Evolutionary conservation across 2,797 vertebrate genomes (phyloP).

Genomic region (Denticeps clupeoides): DNA sequence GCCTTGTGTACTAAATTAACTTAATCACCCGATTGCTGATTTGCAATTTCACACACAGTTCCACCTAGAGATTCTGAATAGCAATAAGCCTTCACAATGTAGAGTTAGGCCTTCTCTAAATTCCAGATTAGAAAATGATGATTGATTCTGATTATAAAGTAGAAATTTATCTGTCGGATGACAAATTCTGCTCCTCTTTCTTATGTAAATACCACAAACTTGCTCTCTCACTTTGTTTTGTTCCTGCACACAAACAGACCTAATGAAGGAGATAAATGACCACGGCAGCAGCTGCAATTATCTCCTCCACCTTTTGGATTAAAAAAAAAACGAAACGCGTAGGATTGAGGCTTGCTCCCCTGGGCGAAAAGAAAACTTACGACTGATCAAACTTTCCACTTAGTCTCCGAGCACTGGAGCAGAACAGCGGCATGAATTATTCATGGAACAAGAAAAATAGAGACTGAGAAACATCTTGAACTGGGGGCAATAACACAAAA

Average conservation of each 20-base stretch:
- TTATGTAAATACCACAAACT: slow-evolving; percentile 28
- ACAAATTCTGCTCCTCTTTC: slow-evolving; percentile 9
- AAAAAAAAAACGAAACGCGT: too few relatives aligned
- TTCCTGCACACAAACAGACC: slow-evolving; percentile 2
- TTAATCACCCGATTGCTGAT: too few relatives aligned
- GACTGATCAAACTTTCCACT: slow-evolving; percentile 46
- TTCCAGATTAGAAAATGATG: too few relatives aligned
- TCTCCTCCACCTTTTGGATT: slow-evolving; percentile 35
- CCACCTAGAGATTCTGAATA: too few relatives aligned
- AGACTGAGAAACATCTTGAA: slow-evolving; percentile 20
- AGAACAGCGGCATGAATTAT: slow-evolving; percentile 46
- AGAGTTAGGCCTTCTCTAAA: too few relatives aligned
- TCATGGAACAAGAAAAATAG: slow-evolving; percentile 26
- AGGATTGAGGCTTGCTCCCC: slow-evolving; percentile 29
- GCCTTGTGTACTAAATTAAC: too few relatives aligned
- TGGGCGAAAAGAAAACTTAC: slow-evolving; percentile 33
- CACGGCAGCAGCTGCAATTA: slow-evolving; percentile 39
- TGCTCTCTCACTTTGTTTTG: slow-evolving; percentile 20
- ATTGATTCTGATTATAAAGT: too few relatives aligned
- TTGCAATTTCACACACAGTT: too few relatives aligned
- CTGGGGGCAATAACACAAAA: slow-evolving; percentile 20
- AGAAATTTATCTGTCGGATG: slow-evolving; percentile 21
- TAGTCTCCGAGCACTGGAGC: slow-evolving; percentile 39
- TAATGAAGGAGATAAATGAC: slow-evolving; percentile 27
- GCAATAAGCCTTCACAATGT: too few relatives aligned